These are phyloP conservation scores for Zoanthus sociatus DNA, from an alignment of 92 coral and sea anemone species.

Conservation along the genomic window DNA sequence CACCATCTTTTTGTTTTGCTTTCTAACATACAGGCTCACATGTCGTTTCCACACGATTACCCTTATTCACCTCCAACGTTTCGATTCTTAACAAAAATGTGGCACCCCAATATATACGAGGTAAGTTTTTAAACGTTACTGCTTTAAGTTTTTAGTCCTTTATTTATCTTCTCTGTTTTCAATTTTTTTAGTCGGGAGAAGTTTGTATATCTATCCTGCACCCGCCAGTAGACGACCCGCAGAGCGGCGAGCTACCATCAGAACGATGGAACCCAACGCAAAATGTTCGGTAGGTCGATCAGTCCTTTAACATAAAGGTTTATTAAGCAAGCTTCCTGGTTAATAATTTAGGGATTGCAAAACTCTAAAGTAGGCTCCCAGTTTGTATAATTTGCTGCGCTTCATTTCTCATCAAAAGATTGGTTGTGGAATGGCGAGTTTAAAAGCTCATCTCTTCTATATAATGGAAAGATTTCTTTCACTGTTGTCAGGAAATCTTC, in stretches of 20 bases:
- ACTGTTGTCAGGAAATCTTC: background rate
- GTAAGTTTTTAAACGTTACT: conserved; percentile 52
- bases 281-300: conserved; percentile 84
- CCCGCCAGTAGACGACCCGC: conserved; percentile 99
- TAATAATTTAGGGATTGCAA: background rate
- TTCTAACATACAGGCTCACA: conserved; percentile 93
- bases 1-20: background rate
- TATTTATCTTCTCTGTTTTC: conserved; percentile 10
- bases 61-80: conserved; percentile 99
- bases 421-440: background rate
- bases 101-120: conserved; percentile 99
- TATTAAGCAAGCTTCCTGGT: background rate
- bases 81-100: conserved; percentile 98
- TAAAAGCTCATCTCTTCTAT: background rate
- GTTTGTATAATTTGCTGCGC: background rate
- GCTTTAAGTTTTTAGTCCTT: background rate
- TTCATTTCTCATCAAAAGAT: background rate
- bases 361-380: background rate
- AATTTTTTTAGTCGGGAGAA: conserved; percentile 87
- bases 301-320: background rate
- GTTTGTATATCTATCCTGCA: conserved; percentile 97
- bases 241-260: conserved; percentile 97
- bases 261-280: conserved; percentile 99
- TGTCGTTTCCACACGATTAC: conserved; percentile 96
- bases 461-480: background rate